phyloP scores from a whole-genome alignment of 2,888 invertebrate genomes.

The Eristalis pertinax region DNA sequence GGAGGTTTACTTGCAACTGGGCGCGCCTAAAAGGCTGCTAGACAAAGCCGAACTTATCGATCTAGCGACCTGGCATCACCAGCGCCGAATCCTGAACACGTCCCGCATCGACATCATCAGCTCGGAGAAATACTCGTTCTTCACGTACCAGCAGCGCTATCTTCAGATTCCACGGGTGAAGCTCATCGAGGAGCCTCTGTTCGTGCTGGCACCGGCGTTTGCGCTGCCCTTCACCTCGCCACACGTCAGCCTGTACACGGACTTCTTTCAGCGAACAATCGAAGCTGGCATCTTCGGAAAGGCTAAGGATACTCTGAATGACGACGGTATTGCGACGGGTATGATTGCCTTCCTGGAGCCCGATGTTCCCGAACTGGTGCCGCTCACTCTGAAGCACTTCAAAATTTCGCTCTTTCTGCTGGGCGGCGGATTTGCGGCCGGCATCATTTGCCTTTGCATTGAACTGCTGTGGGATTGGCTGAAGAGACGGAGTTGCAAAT shows the following conservation, averaged over 20 bases:
- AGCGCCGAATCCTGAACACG: slow-evolving; percentile 57
- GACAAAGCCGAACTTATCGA: slow-evolving; percentile 43
- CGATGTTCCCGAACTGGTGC: not conserved
- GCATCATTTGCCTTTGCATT: not conserved
- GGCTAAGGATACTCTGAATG: not conserved
- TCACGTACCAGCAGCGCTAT: slow-evolving; percentile 73
- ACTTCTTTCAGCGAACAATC: not conserved
- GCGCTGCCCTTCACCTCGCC: slow-evolving; percentile 6
- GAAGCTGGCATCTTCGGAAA: not conserved
- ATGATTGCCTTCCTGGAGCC: slow-evolving; percentile 7
- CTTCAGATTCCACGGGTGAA: slow-evolving; percentile 62
- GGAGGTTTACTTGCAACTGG: not conserved
- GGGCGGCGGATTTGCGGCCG: not conserved
- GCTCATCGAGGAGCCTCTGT: not conserved
- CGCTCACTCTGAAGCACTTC: slow-evolving; percentile 5
- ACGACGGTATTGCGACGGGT: not conserved
- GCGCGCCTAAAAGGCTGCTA: not conserved
- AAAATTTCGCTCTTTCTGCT: not conserved
- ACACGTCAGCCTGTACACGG: not conserved
- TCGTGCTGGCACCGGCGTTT: not conserved
- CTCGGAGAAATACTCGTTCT: slow-evolving; percentile 66
- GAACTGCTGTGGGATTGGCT: not conserved
- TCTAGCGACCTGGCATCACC: not conserved
- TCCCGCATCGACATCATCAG: slow-evolving; percentile 54
- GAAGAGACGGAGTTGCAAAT: not conserved